Percentiles rank a stretch among this genome's conserved stretches.
Conservation (phyloP, 2,113 vertebrate species). For the Machaerirhynchus nigripectus region DNA sequence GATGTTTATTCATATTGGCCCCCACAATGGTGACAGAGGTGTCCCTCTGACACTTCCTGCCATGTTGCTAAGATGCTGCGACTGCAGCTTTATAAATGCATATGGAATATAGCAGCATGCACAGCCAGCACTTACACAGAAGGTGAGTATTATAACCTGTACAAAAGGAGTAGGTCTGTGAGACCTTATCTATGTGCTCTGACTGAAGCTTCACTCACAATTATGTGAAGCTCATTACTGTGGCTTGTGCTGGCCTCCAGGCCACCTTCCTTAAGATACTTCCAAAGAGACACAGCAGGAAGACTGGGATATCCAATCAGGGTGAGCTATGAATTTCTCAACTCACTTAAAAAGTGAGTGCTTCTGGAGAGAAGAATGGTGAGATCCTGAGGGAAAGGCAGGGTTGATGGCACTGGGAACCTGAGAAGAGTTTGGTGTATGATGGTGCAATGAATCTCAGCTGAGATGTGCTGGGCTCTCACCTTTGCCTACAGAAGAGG, state of each 20-base stretch:
- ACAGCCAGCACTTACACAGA: neutral
- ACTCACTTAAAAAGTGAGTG: neutral
- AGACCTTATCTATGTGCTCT: neutral
- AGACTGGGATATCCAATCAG: neutral
- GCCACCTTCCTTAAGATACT: neutral
- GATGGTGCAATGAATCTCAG: neutral
- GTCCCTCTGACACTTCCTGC: neutral
- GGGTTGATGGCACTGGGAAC: neutral
- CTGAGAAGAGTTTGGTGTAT: neutral
- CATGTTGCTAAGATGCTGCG: neutral
- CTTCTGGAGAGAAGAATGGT: neutral
- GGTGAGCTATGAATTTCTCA: neutral
- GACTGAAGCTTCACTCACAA: neutral
- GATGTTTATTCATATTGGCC: neutral
- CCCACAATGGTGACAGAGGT: fast-evolving
- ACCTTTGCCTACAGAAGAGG: neutral
- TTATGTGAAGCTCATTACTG: neutral
- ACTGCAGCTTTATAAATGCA: neutral
- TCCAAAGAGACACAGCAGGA: neutral
- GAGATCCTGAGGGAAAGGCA: neutral
- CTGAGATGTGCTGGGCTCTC: neutral
- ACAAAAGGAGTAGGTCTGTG: neutral
- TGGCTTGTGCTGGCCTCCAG: neutral
- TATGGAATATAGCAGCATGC: neutral
- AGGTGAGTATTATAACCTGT: neutral